Percentiles rank a stretch among this genome's conserved stretches.
These are phyloP conservation scores for Athalia cordata DNA, from an alignment of 2,888 invertebrate genomes.

Conservation along the genomic window DNA sequence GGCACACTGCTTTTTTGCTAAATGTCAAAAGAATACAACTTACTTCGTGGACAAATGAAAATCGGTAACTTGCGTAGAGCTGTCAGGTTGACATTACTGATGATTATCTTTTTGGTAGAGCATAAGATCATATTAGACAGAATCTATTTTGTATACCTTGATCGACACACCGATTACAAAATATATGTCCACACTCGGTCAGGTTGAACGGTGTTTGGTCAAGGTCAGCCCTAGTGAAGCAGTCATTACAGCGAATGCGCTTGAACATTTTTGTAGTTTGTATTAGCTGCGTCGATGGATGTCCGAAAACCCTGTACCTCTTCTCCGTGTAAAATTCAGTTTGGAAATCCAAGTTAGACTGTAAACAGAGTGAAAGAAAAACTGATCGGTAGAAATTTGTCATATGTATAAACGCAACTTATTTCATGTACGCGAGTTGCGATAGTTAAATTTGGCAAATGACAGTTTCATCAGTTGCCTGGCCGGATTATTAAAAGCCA, in stretches of 20 bases:
- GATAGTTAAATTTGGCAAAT: too few species aligned
- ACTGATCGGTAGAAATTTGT: not conserved
- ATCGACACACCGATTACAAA: slow-evolving; percentile 4
- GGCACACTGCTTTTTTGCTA: slow-evolving; percentile 18
- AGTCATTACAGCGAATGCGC: slow-evolving; percentile 30
- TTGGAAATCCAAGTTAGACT: too few species aligned
- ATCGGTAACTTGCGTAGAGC: not conserved
- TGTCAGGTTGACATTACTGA: too few species aligned
- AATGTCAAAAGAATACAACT: not conserved
- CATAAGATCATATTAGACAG: not conserved
- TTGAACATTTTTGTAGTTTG: not conserved
- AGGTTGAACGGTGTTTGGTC: slow-evolving; percentile 14
- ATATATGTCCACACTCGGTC: slow-evolving; percentile 26
- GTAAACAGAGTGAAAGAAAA: not conserved
- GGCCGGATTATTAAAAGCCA: too few species aligned
- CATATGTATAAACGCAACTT: too few species aligned
- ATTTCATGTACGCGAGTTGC: too few species aligned
- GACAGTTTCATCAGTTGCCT: too few species aligned
- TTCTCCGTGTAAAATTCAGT: too few species aligned
- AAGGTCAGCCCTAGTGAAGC: not conserved
- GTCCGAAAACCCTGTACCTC: not conserved
- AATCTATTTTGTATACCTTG: slow-evolving; percentile 12
- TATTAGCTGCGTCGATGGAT: not conserved
- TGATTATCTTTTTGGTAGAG: not conserved
- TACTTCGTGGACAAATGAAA: not conserved